Evolutionary conservation across 2,888 invertebrate species (phyloP).

Genomic region (Antitype chi): DNA sequence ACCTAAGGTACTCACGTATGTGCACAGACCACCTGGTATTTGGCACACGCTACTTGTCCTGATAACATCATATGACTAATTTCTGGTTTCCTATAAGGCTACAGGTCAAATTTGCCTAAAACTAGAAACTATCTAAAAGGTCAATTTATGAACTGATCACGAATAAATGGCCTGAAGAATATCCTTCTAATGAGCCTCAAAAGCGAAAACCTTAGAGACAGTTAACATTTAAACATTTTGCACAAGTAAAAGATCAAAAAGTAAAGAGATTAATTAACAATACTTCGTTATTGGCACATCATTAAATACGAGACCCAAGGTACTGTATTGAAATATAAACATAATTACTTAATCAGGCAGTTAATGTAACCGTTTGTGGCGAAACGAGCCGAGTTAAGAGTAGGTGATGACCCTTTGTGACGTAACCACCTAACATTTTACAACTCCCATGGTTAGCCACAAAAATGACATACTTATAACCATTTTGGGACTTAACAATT

Average conservation of each 20-base stretch:
- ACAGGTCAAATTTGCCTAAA: conserved; percentile 29
- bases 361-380: conserved; percentile 47
- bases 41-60: conserved; percentile 30
- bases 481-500: conserved; percentile 36
- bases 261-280: conserved; percentile 4
- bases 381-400: conserved; percentile 48
- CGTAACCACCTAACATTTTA: conserved; percentile 57
- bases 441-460: conserved; percentile 56
- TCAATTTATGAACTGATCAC: not conserved
- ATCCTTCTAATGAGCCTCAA: not conserved
- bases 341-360: conserved; percentile 58
- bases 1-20: conserved; percentile 12
- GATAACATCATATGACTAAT: conserved; percentile 49
- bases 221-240: not conserved
- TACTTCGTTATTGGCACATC: conserved; percentile 1
- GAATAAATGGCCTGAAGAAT: not conserved
- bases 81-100: conserved; percentile 8
- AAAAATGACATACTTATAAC: conserved; percentile 54
- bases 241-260: not conserved
- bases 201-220: not conserved
- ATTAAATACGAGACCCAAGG: conserved; percentile 17
- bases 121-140: not conserved
- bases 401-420: conserved; percentile 66
- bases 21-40: conserved; percentile 43
- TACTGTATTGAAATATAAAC: conserved; percentile 46